These are phyloP conservation scores for Lutraria rhynchaena DNA, from an alignment of 1,140 invertebrate species.

Conservation along the genomic window DNA sequence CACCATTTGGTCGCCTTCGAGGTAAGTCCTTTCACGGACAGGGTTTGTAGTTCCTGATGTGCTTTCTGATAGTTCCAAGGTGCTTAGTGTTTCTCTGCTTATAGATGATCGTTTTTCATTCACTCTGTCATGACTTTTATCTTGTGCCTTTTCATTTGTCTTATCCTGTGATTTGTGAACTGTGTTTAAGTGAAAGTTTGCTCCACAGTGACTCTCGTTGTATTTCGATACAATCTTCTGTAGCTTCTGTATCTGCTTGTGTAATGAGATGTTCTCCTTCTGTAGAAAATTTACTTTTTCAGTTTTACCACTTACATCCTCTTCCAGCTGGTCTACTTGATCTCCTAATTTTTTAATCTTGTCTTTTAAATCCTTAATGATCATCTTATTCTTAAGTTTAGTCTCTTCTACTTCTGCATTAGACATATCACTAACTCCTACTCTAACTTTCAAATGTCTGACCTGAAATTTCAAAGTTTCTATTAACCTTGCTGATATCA, in stretches of 20 bases:
- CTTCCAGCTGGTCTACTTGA: slow-evolving; percentile 43
- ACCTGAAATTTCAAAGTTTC: slow-evolving; percentile 56
- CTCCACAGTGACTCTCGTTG: slow-evolving; percentile 65
- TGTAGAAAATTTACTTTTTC: slow-evolving; percentile 61
- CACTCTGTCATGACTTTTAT: background rate
- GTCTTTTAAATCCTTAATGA: slow-evolving; percentile 39
- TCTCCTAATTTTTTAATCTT: slow-evolving; percentile 42
- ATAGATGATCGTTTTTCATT: slow-evolving; percentile 1
- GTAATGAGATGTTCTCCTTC: slow-evolving; percentile 61
- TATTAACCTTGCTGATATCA: slow-evolving; percentile 13
- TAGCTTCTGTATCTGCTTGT: slow-evolving; percentile 60
- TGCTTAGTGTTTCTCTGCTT: background rate
- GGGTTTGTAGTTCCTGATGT: background rate
- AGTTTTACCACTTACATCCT: slow-evolving; percentile 41
- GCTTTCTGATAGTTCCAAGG: slow-evolving; percentile 9
- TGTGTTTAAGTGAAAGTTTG: slow-evolving; percentile 66
- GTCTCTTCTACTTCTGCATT: slow-evolving; percentile 40
- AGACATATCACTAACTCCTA: slow-evolving; percentile 22
- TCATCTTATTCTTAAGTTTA: slow-evolving; percentile 27
- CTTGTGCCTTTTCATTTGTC: background rate
- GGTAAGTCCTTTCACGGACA: slow-evolving; percentile 61
- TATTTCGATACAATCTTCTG: slow-evolving; percentile 65
- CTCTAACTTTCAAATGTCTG: slow-evolving; percentile 43
- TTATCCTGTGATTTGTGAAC: slow-evolving; percentile 19
- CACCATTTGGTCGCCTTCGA: slow-evolving; percentile 66